Evolutionary conservation across 2,888 invertebrate genomes (phyloP).

Genomic region (Daptonema setosum): DNA sequence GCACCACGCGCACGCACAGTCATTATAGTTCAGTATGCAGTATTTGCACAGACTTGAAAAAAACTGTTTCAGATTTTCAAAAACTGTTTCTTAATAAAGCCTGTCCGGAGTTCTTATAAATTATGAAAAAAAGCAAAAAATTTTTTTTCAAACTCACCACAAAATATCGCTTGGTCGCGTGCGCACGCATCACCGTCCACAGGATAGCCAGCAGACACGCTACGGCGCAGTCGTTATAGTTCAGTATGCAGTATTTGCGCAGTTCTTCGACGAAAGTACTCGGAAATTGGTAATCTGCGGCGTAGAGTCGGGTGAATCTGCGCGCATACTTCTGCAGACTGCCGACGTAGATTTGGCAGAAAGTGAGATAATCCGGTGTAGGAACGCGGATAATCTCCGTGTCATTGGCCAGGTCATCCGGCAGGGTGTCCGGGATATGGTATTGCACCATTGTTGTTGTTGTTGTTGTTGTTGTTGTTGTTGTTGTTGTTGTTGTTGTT

Average conservation of each 20-base stretch:
- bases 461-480: no score
- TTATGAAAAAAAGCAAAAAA: no score
- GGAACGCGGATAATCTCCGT: background rate
- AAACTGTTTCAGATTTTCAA: no score
- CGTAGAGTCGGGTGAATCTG: background rate
- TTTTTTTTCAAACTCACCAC: no score
- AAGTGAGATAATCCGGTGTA: background rate
- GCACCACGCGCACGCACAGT: background rate
- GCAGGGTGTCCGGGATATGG: no score
- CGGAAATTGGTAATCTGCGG: background rate
- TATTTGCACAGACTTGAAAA: background rate
- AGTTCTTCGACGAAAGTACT: background rate
- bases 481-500: no score
- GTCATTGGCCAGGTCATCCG: background rate
- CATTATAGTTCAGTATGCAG: background rate
- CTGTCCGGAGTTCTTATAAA: no score
- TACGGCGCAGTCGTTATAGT: background rate
- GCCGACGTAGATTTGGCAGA: background rate
- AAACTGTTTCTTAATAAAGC: no score
- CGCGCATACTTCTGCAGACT: background rate
- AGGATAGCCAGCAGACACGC: background rate
- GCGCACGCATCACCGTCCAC: background rate
- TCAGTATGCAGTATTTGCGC: background rate
- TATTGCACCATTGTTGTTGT: no score
- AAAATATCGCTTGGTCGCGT: background rate